Evolutionary conservation across 2,113 vertebrate species (phyloP).

Genomic region (Mellivora capensis): DNA sequence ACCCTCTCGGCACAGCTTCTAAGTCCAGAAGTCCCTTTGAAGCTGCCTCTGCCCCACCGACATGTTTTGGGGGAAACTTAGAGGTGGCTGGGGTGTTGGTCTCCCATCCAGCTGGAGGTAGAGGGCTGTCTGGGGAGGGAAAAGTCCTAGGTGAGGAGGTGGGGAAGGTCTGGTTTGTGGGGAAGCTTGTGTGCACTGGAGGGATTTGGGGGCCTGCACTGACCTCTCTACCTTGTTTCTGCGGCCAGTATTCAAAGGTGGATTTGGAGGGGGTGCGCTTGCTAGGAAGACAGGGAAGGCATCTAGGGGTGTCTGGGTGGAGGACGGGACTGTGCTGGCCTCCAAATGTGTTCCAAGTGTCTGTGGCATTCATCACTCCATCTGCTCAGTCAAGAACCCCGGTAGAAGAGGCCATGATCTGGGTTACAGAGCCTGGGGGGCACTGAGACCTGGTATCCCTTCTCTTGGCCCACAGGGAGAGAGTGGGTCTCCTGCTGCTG

Average conservation of each 20-base stretch:
- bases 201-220: background rate
- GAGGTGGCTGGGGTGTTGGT: background rate
- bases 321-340: background rate
- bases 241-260: background rate
- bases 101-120: background rate
- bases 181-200: background rate
- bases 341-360: background rate
- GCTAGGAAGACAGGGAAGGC: background rate
- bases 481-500: background rate
- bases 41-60: background rate
- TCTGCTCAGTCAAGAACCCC: background rate
- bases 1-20: background rate
- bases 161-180: background rate
- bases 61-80: background rate
- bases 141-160: background rate
- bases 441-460: background rate
- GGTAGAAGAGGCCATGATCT: background rate
- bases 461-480: background rate
- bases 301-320: background rate
- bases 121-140: background rate
- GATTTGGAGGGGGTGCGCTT: background rate
- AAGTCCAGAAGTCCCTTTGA: background rate
- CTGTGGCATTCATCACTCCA: background rate
- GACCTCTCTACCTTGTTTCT: background rate
- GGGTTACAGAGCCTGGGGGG: background rate